A percentile compares a stretch with the other conserved stretches of the same genome.
Conservation (phyloP, 2,888 invertebrate genomes). For the Gymnocheta viridis region DNA sequence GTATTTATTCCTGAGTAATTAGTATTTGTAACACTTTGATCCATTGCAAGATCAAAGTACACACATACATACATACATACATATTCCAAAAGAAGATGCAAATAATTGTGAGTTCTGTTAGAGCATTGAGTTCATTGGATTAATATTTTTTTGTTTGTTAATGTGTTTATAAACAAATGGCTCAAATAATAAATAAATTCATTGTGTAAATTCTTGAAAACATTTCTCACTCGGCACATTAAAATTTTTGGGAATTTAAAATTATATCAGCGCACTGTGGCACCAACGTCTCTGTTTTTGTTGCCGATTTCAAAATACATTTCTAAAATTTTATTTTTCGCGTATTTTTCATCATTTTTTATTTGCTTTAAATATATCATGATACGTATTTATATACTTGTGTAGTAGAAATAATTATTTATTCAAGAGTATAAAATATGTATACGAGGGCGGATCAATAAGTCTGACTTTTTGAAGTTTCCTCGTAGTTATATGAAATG, state of each 20-base stretch:
- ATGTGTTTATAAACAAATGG: slow-evolving; percentile 2
- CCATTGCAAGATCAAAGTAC: background rate
- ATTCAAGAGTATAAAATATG: too few relatives aligned
- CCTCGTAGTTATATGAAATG: too few relatives aligned
- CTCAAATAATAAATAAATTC: background rate
- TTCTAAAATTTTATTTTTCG: too few relatives aligned
- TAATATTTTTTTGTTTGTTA: background rate
- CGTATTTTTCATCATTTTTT: too few relatives aligned
- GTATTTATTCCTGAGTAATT: background rate
- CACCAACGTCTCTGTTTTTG: too few relatives aligned
- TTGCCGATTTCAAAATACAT: too few relatives aligned
- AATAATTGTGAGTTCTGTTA: background rate
- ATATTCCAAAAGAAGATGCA: background rate
- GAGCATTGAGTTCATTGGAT: slow-evolving; percentile 5
- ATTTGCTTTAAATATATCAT: too few relatives aligned
- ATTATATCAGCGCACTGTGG: background rate
- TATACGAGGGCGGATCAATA: too few relatives aligned
- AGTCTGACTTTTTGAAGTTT: too few relatives aligned
- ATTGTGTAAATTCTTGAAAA: background rate
- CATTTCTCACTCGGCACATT: background rate
- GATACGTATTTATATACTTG: too few relatives aligned
- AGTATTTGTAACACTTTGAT: slow-evolving; percentile 13
- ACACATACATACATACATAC: too few relatives aligned
- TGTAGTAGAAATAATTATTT: too few relatives aligned
- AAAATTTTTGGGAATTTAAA: background rate